Conservation (phyloP, 2,113 vertebrate genomes). For the Xiphophorus hellerii region DNA sequence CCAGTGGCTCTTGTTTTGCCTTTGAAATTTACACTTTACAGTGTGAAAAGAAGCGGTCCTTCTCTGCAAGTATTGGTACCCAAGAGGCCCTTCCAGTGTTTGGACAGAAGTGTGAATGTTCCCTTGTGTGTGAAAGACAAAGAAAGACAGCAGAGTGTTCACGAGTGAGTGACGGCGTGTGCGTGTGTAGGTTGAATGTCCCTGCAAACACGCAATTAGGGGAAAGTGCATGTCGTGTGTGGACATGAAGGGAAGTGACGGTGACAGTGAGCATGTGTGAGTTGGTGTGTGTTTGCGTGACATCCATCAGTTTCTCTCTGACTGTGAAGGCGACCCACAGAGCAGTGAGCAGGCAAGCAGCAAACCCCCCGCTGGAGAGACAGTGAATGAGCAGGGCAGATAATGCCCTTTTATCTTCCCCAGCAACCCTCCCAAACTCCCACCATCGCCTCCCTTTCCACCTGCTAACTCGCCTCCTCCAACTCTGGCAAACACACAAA, state of each 20-base stretch:
- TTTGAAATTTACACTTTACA: slow-evolving; percentile 48
- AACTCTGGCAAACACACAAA: slow-evolving; percentile 21
- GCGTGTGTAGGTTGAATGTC: slow-evolving; percentile 17
- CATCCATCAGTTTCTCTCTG: slow-evolving; percentile 58
- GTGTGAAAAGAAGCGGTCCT: slow-evolving; percentile 55
- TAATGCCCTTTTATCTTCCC: slow-evolving; percentile 69
- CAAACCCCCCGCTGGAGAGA: slow-evolving; percentile 69
- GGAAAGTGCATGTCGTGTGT: slow-evolving; percentile 32
- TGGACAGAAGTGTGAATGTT: background rate
- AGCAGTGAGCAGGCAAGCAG: slow-evolving; percentile 62
- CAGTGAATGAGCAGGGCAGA: slow-evolving; percentile 70
- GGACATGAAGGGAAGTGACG: slow-evolving; percentile 31
- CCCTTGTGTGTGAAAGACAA: background rate
- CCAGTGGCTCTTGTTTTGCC: slow-evolving; percentile 30
- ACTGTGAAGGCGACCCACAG: slow-evolving; percentile 61
- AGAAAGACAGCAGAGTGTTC: slow-evolving; percentile 24
- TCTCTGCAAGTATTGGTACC: slow-evolving; percentile 26
- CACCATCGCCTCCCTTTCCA: slow-evolving; percentile 14
- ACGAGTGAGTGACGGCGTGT: slow-evolving; percentile 7
- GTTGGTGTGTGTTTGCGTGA: slow-evolving; percentile 27
- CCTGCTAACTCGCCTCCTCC: slow-evolving; percentile 24
- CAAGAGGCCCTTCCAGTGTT: slow-evolving; percentile 17
- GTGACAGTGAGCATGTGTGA: slow-evolving; percentile 14
- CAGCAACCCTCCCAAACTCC: background rate
- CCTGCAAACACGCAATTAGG: slow-evolving; percentile 21